Evolutionary conservation across 2,797 vertebrate species (phyloP).

Genomic region (Sebastes trivittatus): DNA sequence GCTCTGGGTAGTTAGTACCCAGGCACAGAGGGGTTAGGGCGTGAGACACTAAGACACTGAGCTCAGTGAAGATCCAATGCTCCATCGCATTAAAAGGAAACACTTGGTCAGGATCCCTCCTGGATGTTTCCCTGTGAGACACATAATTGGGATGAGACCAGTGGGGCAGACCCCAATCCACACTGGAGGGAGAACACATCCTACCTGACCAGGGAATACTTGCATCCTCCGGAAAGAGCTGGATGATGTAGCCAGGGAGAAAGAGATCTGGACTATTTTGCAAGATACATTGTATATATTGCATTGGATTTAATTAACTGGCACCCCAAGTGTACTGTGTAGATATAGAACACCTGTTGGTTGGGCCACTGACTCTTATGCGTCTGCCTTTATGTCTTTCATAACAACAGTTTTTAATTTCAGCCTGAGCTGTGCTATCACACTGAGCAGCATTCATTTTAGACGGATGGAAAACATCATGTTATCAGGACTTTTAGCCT

Average conservation of each 20-base stretch:
- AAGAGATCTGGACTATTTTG: not conserved
- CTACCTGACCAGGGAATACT: not conserved
- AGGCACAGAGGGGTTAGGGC: not conserved
- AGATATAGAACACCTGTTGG: not conserved
- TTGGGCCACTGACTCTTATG: slow-evolving; percentile 13
- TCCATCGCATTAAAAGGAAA: not conserved
- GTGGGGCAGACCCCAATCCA: not conserved
- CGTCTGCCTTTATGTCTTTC: slow-evolving; percentile 32
- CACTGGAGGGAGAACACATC: not conserved
- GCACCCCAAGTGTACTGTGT: not conserved
- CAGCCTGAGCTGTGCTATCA: slow-evolving; percentile 42
- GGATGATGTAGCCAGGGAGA: not conserved
- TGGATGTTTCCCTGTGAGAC: not conserved
- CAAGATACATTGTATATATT: not conserved
- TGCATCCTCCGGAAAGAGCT: not conserved
- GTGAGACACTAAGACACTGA: not conserved
- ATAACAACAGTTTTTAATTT: slow-evolving; percentile 54
- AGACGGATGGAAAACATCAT: slow-evolving; percentile 51
- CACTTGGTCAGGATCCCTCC: not conserved
- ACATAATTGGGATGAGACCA: not conserved
- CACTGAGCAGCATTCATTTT: slow-evolving; percentile 58
- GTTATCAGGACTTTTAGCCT: slow-evolving; percentile 70
- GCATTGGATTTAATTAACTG: slow-evolving; percentile 20
- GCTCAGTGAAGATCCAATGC: not conserved
- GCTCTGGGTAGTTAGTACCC: not conserved